Percentiles rank a stretch among this genome's conserved stretches.
Evolutionary conservation across 2,888 invertebrate genomes (phyloP).

Genomic region (Orthosia gothica): DNA sequence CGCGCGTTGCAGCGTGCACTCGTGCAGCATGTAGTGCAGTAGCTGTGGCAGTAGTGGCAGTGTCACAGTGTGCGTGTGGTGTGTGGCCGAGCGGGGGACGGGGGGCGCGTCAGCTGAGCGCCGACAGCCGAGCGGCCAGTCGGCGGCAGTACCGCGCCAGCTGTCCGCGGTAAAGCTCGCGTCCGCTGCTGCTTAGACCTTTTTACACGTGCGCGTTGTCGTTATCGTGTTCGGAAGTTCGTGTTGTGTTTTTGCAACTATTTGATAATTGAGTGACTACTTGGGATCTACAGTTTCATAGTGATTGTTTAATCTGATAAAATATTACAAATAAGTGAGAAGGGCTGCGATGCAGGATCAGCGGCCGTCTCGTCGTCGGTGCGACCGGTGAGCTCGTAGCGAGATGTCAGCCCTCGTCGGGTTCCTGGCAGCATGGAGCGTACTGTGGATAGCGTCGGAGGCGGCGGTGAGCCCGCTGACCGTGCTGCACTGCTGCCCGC

Average conservation of each 20-base stretch:
- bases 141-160: conserved; percentile 67
- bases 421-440: conserved; percentile 61
- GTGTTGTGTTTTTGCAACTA: conserved; percentile 10
- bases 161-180: conserved; percentile 75
- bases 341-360: conserved; percentile 57
- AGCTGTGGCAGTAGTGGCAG: neutral
- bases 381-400: conserved; percentile 70
- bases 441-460: conserved; percentile 70
- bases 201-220: conserved; percentile 78
- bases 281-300: neutral
- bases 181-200: conserved; percentile 39
- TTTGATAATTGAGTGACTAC: neutral
- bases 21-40: neutral
- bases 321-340: conserved; percentile 3
- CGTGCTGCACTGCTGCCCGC: conserved; percentile 77
- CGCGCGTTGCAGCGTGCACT: neutral
- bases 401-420: conserved; percentile 50
- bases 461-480: conserved; percentile 64
- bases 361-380: conserved; percentile 53
- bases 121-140: neutral
- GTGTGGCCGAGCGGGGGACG: conserved; percentile 1
- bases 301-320: neutral
- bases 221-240: conserved; percentile 51
- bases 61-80: neutral
- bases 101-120: conserved; percentile 18